phyloP scores from a whole-genome alignment of 2,113 vertebrate genomes.

The Platycercus adscitus region DNA sequence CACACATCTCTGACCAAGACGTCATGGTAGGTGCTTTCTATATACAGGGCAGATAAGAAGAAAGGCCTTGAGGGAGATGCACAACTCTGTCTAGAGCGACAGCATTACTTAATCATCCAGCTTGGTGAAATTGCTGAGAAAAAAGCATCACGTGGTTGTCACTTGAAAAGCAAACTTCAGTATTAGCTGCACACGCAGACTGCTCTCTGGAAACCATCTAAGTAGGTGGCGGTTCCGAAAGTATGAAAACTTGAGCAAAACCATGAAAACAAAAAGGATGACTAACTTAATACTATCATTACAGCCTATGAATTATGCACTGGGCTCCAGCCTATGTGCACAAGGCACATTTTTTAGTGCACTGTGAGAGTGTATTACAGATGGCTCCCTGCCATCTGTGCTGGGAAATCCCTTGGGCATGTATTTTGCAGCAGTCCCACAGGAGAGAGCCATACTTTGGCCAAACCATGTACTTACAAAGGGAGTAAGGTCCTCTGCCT shows the following conservation, averaged over 20 bases:
- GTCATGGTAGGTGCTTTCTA: background rate
- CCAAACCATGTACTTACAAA: background rate
- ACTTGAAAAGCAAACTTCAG: background rate
- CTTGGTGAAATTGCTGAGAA: background rate
- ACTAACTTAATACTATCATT: background rate
- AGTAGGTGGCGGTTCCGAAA: background rate
- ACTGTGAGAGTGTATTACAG: background rate
- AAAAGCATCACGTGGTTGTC: background rate
- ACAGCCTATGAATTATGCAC: background rate
- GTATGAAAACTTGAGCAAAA: background rate
- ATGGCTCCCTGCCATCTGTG: background rate
- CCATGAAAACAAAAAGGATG: background rate
- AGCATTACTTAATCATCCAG: background rate
- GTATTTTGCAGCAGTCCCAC: background rate
- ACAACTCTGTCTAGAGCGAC: background rate
- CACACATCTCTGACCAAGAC: background rate
- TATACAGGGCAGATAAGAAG: background rate
- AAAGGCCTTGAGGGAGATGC: slow-evolving; percentile 27
- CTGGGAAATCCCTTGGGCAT: background rate
- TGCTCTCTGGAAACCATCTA: background rate
- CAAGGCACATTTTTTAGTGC: background rate
- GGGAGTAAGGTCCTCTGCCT: background rate
- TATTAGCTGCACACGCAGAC: background rate
- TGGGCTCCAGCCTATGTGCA: background rate
- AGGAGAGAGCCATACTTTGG: background rate